Base-by-base conservation (phyloP, 2,888 invertebrate genomes). In the Herminia tarsipennalis region DNA sequence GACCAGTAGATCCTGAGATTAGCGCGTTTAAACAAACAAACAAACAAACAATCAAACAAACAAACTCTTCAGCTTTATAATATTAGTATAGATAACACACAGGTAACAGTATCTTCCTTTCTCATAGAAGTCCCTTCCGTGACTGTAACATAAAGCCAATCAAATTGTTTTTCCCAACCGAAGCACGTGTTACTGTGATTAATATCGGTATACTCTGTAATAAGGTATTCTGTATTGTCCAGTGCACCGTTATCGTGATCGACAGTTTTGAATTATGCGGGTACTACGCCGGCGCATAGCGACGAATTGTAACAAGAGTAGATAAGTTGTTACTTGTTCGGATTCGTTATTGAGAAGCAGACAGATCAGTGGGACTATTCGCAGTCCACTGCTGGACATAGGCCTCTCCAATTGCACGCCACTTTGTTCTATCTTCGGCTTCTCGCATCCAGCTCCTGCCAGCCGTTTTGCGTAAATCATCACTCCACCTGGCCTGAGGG, bases 221-320 rank as follows among this genome's bases (percentile, higher is more conserved):
- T 67, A 66, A 60, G 51, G 55, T 54, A 60, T 65, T 66, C 68
- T 63, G 64, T 65, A 58, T 58, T 64, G 58, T 61, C 61, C 65
- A 35, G 51, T 46, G 70, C 54, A 35, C 56, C 41, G 56, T 69
- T 70, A 70, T 74, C 70, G 75, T 73, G 80, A 83, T 80, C 73
- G 75, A 74, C 73, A 72, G 59, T 63, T 67, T 70, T 52, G 64
- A 62, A 78, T 79, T 80, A 88, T 88, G 88, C 88, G 88, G 88
- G 88, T 66, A 37, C 33, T 2, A 73, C 72, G 70, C 78, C 54
- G 81, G 4, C 36, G 58, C 1, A 22, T 38, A 71, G 53, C 35
- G 71, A 35, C 73, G 74, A 78, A 76, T 53, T 12, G 14, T 10
- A 2, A 9, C n/a, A n/a, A n/a, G n/a, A 21, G 10, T 16, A n/a